phyloP scores from a whole-genome alignment of 1,140 invertebrate genomes.

The Cyclina sinensis region DNA sequence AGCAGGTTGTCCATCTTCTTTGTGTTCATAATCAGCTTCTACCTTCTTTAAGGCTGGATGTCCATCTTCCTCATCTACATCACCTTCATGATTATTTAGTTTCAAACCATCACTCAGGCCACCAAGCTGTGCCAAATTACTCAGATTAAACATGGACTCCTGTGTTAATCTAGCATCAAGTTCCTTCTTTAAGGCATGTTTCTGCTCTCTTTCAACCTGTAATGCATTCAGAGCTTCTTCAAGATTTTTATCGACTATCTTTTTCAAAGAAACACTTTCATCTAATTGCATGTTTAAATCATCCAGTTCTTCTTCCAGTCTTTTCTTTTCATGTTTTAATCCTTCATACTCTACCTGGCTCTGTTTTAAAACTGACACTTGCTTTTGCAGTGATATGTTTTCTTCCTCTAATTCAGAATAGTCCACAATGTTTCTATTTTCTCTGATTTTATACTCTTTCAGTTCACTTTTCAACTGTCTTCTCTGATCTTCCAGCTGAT shows the following conservation, averaged over 20 bases:
- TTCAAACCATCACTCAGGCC: constrained; percentile 90
- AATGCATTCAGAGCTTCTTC: constrained; percentile 98
- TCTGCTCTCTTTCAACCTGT: constrained; percentile 97
- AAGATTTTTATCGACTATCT: constrained; percentile 97
- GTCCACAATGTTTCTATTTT: constrained; percentile 95
- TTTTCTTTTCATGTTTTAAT: constrained; percentile 97
- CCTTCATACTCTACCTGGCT: constrained; percentile 98
- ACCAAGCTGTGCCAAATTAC: constrained; percentile 83
- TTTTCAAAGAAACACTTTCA: constrained; percentile 95
- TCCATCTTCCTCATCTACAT: constrained; percentile 87
- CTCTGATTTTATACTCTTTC: constrained; percentile 96
- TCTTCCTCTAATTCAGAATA: constrained; percentile 99
- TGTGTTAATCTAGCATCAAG: constrained; percentile 93
- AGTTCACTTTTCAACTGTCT: constrained; percentile 93
- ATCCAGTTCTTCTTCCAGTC: constrained; percentile 88
- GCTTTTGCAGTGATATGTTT: constrained; percentile 98
- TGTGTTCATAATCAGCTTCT: constrained; percentile 90
- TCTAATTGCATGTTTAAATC: constrained; percentile 85
- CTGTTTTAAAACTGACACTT: constrained; percentile 93
- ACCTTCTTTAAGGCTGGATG: constrained; percentile 92
- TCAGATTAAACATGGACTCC: constrained; percentile 85
- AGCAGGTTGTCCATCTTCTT: constrained; percentile 70
- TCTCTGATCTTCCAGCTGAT: constrained; percentile 91
- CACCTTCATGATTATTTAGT: constrained; percentile 83
- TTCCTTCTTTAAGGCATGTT: constrained; percentile 98